Evolutionary conservation across 2,888 invertebrate genomes (phyloP), one percentile per base, ranked within the genome.

Genomic region (Tenodera sinensis): DNA sequence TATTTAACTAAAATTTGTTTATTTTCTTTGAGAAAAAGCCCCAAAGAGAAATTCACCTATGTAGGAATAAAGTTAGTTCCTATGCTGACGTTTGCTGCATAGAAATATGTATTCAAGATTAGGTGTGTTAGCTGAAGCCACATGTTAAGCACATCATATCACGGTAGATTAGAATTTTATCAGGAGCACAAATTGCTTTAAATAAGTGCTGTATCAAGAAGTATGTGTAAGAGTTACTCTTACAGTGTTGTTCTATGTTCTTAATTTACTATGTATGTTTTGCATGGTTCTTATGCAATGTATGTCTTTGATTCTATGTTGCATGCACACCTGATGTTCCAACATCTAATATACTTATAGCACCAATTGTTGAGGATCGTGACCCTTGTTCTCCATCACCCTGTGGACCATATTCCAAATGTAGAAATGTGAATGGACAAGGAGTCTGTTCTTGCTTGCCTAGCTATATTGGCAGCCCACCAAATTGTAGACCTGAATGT

Each of bases 401-500:
- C 14, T 96, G 96, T 91, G 96, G 96, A 25, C 94, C 95, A 15
- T 96, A 95, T 92, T 95, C 95, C 92, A 94, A 95, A 91, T 96
- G 96, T 91, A 94, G 94, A 91, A 94, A 95, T 91, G 93, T 95
- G 30, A 95, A 95, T 90, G 94, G 94, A n/a, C 96, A 96, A 93
- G 96, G 96, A 6, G 95, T 95, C 3, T 97, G 96, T 92, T 96
- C 96, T 47, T 97, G 96, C 91, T 94, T 95, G 34, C 95, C 95
- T 30, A 94, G 95, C 86, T 95, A 94, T 91, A 94, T 96, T 28
- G 96, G 96, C 14, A 94, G 94, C 89, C 96, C 96, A 83, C 96
- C 96, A 2, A 93, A 95, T 87, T 97, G 97, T 92, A 94, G 96
- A 81, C 97, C 97, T 14, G 96, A 97, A 92, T 97, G 97, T 92